Base-by-base conservation (phyloP, 2,797 vertebrate genomes). In the Diplodus puntazzo region DNA sequence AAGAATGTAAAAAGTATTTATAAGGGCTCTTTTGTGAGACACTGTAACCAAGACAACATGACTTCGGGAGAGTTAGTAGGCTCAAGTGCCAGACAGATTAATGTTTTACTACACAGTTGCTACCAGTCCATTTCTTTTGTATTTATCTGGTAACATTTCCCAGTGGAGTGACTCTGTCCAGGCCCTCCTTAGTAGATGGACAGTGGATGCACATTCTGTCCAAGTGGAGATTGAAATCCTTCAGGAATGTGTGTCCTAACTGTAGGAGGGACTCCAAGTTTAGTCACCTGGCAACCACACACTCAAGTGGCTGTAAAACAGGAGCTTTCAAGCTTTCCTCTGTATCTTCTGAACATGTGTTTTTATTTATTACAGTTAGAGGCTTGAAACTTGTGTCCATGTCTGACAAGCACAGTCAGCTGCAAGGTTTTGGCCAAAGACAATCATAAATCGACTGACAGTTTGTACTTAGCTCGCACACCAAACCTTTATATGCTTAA, bases 1-100 rank as follows among this genome's bases (percentile, higher is more conserved):
- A 81, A 60, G 79, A 89, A 87, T 87, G 79, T 90, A 81, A 45
- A 79, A 87, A 71, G 73, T 91, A 53, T 89, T 91, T 87, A 85
- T 90, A 84, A 46, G 75, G 16, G 46, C 11, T 74, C 2, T 80
- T 71, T 50, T 54, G 68, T 77, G 69, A 76, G 75, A 84, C 53
- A 55, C 69, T 76, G 73, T 72, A 68, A 77, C 39, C 14, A 1
- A 75, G 52, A 52, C 61, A 53, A 68, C 52, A 21, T 45, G 21
- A 68, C 17, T 71, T 82, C 77, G 67, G 73, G 72, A 73, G 39
- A 52, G 61, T 65, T 70, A 4, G 20, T 70, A 39, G 53, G 59
- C 18, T 71, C 23, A 49, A 60, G 73, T 88, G 77, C 86, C 87
- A 85, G 77, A 84, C 20, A 54, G 79, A 23, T 73, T 50, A 52